A percentile compares a stretch with the other conserved stretches of the same genome.
phyloP scores from a whole-genome alignment of 2,113 vertebrate species.

The Salminus brasiliensis region DNA sequence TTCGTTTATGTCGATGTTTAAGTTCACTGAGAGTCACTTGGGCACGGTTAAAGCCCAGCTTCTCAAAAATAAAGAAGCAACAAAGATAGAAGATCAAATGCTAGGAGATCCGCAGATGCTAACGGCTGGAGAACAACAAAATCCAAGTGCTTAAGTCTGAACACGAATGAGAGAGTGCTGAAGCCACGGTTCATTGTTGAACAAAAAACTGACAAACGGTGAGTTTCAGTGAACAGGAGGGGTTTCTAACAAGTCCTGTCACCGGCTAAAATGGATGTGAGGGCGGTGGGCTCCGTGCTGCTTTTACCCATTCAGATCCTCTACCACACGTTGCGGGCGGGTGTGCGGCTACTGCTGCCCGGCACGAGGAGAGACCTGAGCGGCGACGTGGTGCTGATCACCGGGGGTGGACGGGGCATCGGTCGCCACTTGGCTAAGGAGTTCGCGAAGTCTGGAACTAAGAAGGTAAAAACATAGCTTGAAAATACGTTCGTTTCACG shows the following conservation, averaged over 20 bases:
- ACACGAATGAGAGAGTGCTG: background rate
- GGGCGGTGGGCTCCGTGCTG: conserved; percentile 80
- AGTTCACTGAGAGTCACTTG: background rate
- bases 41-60: background rate
- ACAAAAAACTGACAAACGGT: background rate
- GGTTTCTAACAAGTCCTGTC: background rate
- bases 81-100: background rate
- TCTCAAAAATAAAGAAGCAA: background rate
- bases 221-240: conserved; percentile 4
- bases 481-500: too few relatives aligned
- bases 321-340: conserved; percentile 77
- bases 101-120: background rate
- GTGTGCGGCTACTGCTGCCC: conserved; percentile 77
- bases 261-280: conserved; percentile 80
- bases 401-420: conserved; percentile 95
- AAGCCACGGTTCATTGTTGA: background rate
- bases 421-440: conserved; percentile 91
- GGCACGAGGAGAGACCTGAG: conserved; percentile 82
- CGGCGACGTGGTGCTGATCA: conserved; percentile 89
- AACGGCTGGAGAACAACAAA: background rate
- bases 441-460: conserved; percentile 87
- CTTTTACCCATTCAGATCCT: conserved; percentile 86
- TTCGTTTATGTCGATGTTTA: background rate
- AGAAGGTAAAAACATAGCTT: conserved; percentile 81
- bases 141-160: background rate